These are phyloP conservation scores for Physella acuta DNA, from an alignment of 1,140 invertebrate genomes.

Conservation along the genomic window DNA sequence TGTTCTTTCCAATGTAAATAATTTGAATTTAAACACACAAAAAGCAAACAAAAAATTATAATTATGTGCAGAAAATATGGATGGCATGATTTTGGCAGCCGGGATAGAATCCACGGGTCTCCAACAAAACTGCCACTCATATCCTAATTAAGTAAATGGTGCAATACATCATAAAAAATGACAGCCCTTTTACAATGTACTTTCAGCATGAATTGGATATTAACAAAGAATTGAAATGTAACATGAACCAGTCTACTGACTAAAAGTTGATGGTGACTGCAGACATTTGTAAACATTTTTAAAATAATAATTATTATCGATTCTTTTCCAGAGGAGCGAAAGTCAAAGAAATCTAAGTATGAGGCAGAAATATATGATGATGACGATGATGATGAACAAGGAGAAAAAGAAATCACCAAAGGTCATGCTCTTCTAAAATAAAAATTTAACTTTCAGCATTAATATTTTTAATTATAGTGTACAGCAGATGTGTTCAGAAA, in stretches of 20 bases:
- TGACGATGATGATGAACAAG: conserved; percentile 22
- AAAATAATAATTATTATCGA: neutral
- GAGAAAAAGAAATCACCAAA: conserved; percentile 23
- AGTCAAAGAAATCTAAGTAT: conserved; percentile 28
- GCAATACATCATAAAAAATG: too few species aligned
- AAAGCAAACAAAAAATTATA: too few species aligned
- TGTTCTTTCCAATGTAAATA: too few species aligned
- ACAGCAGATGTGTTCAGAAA: neutral
- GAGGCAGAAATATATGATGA: conserved; percentile 28
- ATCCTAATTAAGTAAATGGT: too few species aligned
- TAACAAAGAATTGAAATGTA: neutral
- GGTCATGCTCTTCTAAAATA: too few species aligned
- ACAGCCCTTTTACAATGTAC: neutral
- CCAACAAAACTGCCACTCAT: too few species aligned
- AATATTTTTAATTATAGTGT: neutral
- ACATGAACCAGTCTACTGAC: neutral
- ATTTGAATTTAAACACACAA: too few species aligned
- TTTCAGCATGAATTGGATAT: neutral
- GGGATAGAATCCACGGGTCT: too few species aligned
- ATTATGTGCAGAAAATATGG: too few species aligned
- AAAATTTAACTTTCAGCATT: neutral
- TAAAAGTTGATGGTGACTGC: neutral
- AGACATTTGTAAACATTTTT: neutral
- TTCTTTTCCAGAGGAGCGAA: conserved; percentile 30
- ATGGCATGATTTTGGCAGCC: too few species aligned